Evolutionary conservation across 92 coral and sea anemone genomes (phyloP).

Genomic region (Epizoanthus stellaris): DNA sequence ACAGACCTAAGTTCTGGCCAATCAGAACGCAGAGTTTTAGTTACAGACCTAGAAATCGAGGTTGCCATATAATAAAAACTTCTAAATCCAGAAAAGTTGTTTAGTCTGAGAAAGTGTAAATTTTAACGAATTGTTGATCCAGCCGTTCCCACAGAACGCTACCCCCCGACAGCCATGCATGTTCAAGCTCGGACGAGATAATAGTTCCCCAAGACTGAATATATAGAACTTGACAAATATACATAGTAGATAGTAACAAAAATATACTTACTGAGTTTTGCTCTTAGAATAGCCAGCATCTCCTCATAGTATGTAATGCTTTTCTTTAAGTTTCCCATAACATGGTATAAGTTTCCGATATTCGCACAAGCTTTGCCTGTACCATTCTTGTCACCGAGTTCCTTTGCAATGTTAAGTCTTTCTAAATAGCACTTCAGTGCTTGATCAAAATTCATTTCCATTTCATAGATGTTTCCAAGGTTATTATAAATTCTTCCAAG

Average conservation of each 20-base stretch:
- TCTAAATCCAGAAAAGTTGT: too few species aligned
- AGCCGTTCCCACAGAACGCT: too few species aligned
- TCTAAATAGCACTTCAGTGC: slow-evolving; percentile 81
- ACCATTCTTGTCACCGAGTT: slow-evolving; percentile 77
- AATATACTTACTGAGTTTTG: slow-evolving; percentile 87
- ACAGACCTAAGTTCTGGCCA: too few species aligned
- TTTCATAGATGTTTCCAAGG: slow-evolving; percentile 77
- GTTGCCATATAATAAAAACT: too few species aligned
- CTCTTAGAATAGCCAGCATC: slow-evolving; percentile 82
- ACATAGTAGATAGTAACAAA: not conserved
- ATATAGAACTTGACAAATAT: too few species aligned
- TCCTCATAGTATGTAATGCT: slow-evolving; percentile 82
- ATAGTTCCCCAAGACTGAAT: too few species aligned
- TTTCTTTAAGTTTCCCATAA: slow-evolving; percentile 71
- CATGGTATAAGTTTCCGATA: slow-evolving; percentile 76
- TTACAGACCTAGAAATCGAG: too few species aligned
- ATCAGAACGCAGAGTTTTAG: too few species aligned
- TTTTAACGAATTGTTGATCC: too few species aligned
- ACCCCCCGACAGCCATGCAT: too few species aligned
- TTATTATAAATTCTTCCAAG: slow-evolving; percentile 81
- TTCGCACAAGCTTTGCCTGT: slow-evolving; percentile 87
- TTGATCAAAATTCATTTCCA: slow-evolving; percentile 67
- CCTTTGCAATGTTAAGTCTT: slow-evolving; percentile 73
- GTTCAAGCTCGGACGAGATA: too few species aligned
- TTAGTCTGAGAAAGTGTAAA: too few species aligned